Evolutionary conservation across 2,888 invertebrate species (phyloP).

Genomic region (Nineta flava): DNA sequence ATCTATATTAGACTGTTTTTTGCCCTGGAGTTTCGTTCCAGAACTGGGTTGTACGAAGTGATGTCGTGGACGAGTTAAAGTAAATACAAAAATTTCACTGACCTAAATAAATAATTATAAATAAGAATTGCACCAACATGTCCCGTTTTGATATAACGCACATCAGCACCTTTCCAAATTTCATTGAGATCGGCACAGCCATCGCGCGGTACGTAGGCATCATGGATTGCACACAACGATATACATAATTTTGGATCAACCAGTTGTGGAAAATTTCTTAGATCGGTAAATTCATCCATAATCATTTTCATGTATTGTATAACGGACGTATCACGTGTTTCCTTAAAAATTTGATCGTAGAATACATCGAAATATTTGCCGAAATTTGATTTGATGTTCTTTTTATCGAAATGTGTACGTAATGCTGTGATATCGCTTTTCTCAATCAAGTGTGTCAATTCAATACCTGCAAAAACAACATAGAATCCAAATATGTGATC

Average conservation of each 20-base stretch:
- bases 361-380: not conserved
- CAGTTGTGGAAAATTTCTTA: slow-evolving; percentile 79
- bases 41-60: too few species aligned
- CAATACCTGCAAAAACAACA: too few species aligned
- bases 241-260: slow-evolving; percentile 81
- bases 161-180: slow-evolving; percentile 86
- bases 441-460: too few species aligned
- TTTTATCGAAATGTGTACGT: too few species aligned
- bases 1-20: too few species aligned
- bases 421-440: too few species aligned
- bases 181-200: slow-evolving; percentile 68
- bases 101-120: slow-evolving; percentile 80
- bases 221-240: slow-evolving; percentile 76
- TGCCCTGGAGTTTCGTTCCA: too few species aligned
- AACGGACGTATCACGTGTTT: slow-evolving; percentile 52
- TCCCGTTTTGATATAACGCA: slow-evolving; percentile 74
- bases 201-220: slow-evolving; percentile 80
- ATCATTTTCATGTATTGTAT: slow-evolving; percentile 90
- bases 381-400: too few species aligned
- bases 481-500: too few species aligned
- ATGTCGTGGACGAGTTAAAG: too few species aligned
- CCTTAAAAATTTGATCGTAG: not conserved
- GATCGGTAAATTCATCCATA: slow-evolving; percentile 97
- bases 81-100: too few species aligned
- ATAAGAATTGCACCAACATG: slow-evolving; percentile 82